Base-by-base conservation (phyloP, 2,113 vertebrate genomes). In the Tupaia chinensis region DNA sequence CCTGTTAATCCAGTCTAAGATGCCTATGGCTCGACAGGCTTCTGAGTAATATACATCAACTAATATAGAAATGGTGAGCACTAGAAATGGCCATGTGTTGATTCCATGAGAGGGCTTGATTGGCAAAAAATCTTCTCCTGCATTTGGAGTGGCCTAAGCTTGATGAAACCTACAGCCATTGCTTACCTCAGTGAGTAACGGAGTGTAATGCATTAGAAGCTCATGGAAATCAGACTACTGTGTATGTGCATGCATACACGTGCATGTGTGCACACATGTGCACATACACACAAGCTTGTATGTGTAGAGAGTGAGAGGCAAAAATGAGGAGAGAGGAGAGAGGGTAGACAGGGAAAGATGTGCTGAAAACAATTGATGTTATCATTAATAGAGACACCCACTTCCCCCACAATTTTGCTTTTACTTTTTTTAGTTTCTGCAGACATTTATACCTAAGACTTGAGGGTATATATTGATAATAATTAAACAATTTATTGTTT, bases 401-500 rank as follows among this genome's bases (percentile, higher is more conserved):
- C 84, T 72, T 74, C 13, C 7, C 44, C 53, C 5, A 23, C 60
- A 89, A 54, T 89, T 80, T 53, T 79, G 66, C 84, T 70, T 84
- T 32, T 66, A 66, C 16, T 73, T 25, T 66, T 87, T 65, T 15
- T 73, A 66, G 27, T 68, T 25, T 85, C 60, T 88, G 32, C 17
- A 27, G 68, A 87, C 17, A 78, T 89, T 32, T 65, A 66, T n/a
- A 85, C 53, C 66, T 65, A 34, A 89, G 60, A 73, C 74, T 89
- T 85, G 61, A 80, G 34, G 29, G 20, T 89, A 5, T 70, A 60
- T 27, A 85, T 78, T 10, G 20, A 10, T 68, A 34, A 73, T 34
- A 89, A 88, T 74, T 79, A 22, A 85, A 68, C n/a, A n/a, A 65
- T 29, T 58, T 74, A 22, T 77, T 29, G 11, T 92, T 94, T 85